phyloP scores from a whole-genome alignment of 1,140 invertebrate species.

The Drosophila watanabei region DNA sequence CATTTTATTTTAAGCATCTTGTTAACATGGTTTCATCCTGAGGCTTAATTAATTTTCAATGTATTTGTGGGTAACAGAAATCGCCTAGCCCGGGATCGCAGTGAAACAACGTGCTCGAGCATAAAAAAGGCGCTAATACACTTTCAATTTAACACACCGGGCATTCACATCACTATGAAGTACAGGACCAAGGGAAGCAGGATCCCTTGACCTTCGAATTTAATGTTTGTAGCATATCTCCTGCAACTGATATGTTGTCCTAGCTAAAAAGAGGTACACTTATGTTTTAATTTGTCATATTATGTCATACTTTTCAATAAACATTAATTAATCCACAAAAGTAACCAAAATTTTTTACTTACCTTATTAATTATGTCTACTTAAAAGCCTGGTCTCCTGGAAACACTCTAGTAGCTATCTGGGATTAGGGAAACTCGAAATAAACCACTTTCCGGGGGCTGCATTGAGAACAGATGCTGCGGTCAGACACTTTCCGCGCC shows the following conservation, averaged over 20 bases:
- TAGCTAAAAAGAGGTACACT: too few species aligned
- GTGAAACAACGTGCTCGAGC: conserved; percentile 28
- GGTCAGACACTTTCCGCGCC: conserved; percentile 21
- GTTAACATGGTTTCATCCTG: conserved; percentile 75
- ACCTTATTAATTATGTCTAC: too few species aligned
- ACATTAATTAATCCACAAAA: neutral
- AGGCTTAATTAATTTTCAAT: conserved; percentile 82
- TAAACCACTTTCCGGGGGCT: conserved; percentile 11
- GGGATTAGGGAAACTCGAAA: conserved; percentile 1
- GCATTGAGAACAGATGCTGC: conserved; percentile 16
- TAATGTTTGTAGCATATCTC: too few species aligned
- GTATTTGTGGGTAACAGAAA: conserved; percentile 36
- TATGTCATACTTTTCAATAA: too few species aligned
- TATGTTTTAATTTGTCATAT: too few species aligned
- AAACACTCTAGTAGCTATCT: neutral
- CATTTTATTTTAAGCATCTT: conserved; percentile 73
- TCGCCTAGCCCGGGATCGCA: neutral
- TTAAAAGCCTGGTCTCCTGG: neutral
- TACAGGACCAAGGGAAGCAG: neutral
- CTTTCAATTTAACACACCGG: conserved; percentile 44
- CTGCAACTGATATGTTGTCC: neutral
- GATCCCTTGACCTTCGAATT: neutral
- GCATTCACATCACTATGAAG: neutral
- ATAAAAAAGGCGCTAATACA: conserved; percentile 44
- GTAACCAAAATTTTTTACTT: too few species aligned